Base-by-base conservation (phyloP, 2,113 vertebrate genomes). In the Ancistrus triradiatus region DNA sequence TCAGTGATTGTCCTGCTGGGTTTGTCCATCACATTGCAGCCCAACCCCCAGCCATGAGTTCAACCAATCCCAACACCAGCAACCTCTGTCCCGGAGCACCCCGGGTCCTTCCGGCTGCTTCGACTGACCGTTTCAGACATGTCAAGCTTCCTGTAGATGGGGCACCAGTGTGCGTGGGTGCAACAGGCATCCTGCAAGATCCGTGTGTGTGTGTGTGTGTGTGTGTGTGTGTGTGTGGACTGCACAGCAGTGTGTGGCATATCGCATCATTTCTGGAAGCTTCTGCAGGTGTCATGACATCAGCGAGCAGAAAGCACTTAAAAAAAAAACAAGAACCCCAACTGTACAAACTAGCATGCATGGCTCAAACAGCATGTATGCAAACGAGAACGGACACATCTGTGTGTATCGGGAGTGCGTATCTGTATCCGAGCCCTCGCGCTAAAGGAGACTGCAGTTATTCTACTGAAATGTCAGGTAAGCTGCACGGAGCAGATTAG, bases 401-500 rank as follows among this genome's bases (percentile, higher is more conserved):
- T n/a, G n/a, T n/a, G n/a, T n/a, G n/a, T n/a, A n/a, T n/a, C n/a
- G n/a, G 19, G 53, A 2, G 55, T 63, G 65, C 43, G 66, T 44
- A 47, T 58, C 52, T 13, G 43, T 87, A 83, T 90, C 81, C 85
- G 87, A 87, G 89, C 89, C 80, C 88, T 88, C 89, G 77, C 82
- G 84, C 75, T 81, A 86, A 47, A 90, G 89, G 87, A 85, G 86
- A 90, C 77, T 80, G 84, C 88, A 91, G 91, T 80, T 80, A 88
- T 88, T 80, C 88, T 89, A 79, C 82, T 81, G 89, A 90, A 94
- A 93, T 88, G 93, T 98, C 95, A 95, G 93, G 94, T 95, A 95
- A 88, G 89, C 85, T 91, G 93, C 92, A 89, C 91, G 87, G 88
- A 87, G 84, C 79, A 77, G 88, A 86, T 81, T n/a, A n/a, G n/a